Percentiles rank a stretch among this genome's conserved stretches.
Conservation (phyloP, 2,888 invertebrate species). For the Volucella bombylans region DNA sequence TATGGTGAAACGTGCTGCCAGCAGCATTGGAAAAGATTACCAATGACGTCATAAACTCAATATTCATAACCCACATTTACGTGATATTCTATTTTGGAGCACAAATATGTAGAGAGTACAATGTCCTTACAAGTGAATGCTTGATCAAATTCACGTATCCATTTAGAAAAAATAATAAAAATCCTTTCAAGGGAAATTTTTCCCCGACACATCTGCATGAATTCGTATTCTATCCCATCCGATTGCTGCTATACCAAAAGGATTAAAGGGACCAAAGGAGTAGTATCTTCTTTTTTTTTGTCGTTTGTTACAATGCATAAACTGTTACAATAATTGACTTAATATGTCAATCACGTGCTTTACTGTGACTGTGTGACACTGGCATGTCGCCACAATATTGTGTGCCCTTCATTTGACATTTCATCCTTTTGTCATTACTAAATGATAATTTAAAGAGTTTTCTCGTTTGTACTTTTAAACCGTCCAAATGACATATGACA, state of each 20-base stretch:
- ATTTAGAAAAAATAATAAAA: conserved; percentile 6
- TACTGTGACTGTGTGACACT: not conserved
- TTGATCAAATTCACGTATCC: conserved; percentile 26
- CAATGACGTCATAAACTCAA: conserved; percentile 53
- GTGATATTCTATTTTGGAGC: conserved; percentile 36
- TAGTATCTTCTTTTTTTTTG: conserved; percentile 13
- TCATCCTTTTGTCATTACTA: conserved; percentile 38
- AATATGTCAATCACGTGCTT: conserved; percentile 71
- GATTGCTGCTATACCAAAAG: no score
- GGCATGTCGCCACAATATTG: not conserved
- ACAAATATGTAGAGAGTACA: not conserved
- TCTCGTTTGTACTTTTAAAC: not conserved
- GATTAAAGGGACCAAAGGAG: conserved; percentile 20
- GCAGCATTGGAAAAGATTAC: conserved; percentile 50
- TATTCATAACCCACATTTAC: conserved; percentile 30
- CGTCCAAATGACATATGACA: conserved; percentile 2
- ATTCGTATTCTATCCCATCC: no score
- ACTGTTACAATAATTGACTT: conserved; percentile 67
- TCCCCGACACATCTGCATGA: no score
- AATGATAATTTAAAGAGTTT: conserved; percentile 34
- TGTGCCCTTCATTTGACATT: conserved; percentile 44
- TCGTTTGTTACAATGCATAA: conserved; percentile 18
- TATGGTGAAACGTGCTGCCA: conserved; percentile 38
- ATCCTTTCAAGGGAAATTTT: conserved; percentile 22
- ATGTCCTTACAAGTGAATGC: conserved; percentile 28